Evolutionary conservation across 1,140 invertebrate genomes (phyloP), one percentile per base, ranked within the genome.

Genomic region (Chelonus insularis): DNA sequence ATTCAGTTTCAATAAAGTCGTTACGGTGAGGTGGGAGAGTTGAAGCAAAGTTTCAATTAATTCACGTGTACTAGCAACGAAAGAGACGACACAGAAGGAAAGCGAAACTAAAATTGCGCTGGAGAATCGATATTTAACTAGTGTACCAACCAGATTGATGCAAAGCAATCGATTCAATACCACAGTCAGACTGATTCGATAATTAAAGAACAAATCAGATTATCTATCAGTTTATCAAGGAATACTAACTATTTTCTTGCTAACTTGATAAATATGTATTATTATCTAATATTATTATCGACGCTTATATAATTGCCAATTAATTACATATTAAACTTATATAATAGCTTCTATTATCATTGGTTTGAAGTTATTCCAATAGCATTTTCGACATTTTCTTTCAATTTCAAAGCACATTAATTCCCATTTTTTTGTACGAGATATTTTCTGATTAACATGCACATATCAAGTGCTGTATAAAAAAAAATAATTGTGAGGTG

Each of bases 81-180:
- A 57, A 34, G 56, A 57, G 34, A 20, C 20, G 25, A n/a, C 21
- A 11, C 1, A 16, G 18, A 37, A n/a, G 34, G 29, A 32, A 23
- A 37, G 18, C 4, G 16, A 37, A 21, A 55, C n/a, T 39, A 39
- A 57, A 57, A 47, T 51, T 47, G 23, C 56, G 16, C 29, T 32
- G 20, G 39, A 45, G 45, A 57, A 57, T 57, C 11, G 56, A 43
- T 43, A 43, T 43, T 43, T 16, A 43, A 43, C 41, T 3, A 43
- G 41, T 43, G 14, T 14, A 57, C 14, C 20, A 23, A 12, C 36
- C 41, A 43, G 55, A 57, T 57, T 57, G 55, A 57, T 57, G 21
- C 55, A 57, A 52, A 25, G 55, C 55, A 57, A 57, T 57, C 55
- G 55, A 57, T 57, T 57, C 29, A 57, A 57, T 57, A 45, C 55